Percentiles rank a stretch among this genome's conserved stretches.
Evolutionary conservation across 2,888 invertebrate genomes (phyloP).

Genomic region (Notodonta dromedarius): DNA sequence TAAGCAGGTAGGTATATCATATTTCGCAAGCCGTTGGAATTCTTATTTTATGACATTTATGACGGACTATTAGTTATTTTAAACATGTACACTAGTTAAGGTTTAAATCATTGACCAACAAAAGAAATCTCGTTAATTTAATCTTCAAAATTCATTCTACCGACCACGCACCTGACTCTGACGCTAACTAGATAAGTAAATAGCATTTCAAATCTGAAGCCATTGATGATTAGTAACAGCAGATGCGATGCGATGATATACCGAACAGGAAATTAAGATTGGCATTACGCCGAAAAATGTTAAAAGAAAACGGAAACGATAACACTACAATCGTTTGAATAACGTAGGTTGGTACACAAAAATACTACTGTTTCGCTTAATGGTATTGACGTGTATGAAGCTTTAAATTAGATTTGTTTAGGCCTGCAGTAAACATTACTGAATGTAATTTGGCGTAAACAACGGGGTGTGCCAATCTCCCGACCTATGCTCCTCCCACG

Average conservation of each 20-base stretch:
- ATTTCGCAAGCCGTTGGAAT: too few species aligned
- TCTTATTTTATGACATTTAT: too few species aligned
- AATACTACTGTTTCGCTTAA: constrained; percentile 11
- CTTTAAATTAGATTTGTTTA: constrained; percentile 19
- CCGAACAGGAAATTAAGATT: constrained; percentile 16
- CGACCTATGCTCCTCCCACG: constrained; percentile 60
- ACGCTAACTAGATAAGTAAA: too few species aligned
- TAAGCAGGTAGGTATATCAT: too few species aligned
- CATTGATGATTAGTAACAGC: not conserved
- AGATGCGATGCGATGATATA: not conserved
- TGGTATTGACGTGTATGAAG: constrained; percentile 10
- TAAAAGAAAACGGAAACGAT: constrained; percentile 6
- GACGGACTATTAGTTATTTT: too few species aligned
- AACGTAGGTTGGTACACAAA: constrained; percentile 1
- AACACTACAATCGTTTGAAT: constrained; percentile 8
- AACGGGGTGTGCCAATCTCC: constrained; percentile 62
- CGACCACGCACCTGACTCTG: too few species aligned
- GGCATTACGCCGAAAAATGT: constrained; percentile 12
- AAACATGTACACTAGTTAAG: too few species aligned
- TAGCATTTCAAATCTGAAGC: too few species aligned
- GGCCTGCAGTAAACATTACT: constrained; percentile 31
- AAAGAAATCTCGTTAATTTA: too few species aligned
- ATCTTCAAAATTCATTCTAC: too few species aligned
- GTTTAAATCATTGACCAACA: too few species aligned
- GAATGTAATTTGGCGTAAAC: constrained; percentile 48